Base-by-base conservation (phyloP, 1,140 invertebrate species). In the Gryllus bimaculatus region DNA sequence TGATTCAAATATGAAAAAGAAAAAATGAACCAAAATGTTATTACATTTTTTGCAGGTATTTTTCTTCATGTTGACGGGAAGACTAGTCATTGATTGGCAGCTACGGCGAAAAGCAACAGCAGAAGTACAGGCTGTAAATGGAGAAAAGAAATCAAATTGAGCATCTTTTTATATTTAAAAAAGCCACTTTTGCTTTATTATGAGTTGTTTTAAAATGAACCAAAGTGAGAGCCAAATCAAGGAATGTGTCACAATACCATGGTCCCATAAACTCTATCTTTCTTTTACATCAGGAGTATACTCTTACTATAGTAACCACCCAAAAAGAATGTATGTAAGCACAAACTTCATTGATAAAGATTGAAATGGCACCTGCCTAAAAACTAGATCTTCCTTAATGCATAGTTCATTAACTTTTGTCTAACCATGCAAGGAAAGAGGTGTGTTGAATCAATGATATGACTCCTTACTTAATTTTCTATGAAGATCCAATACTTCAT, bases 51-150 rank as follows among this genome's bases (percentile, higher is more conserved):
- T 83, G 78, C 82, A 90, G 89, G 90, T 98, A 18, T 98, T 99
- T 86, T 94, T 96, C 83, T 95, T 98, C 83, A 96, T 99, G 92
- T 87, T 99, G n/a, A 92, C 91, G 75, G 97, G 97, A 82, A 90
- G 97, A 81, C 87, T 99, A 74, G 94, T 98, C 18, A 92, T 94
- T 76, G 90, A 92, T 79, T 90, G 88, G 84, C 92, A 93, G 81
- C 81, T 90, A 2, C 86, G 86, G 82, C 85, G 87, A 73, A 85
- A 87, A 83, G 83, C 81, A 78, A 77, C 73, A 48, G 78, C 82
- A 21, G 83, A 84, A 80, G 81, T 79, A 84, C 86, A 86, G 78
- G 87, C 85, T 10, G 83, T 87, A 12, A 86, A 88, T 26, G 86
- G 87, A 20, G 87, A 87, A 78, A 77, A 80, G 76, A 80, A 80